Evolutionary conservation across 2,113 vertebrate genomes (phyloP), one percentile per base, ranked within the genome.

Genomic region (Stomatorhinus ivindoensis): DNA sequence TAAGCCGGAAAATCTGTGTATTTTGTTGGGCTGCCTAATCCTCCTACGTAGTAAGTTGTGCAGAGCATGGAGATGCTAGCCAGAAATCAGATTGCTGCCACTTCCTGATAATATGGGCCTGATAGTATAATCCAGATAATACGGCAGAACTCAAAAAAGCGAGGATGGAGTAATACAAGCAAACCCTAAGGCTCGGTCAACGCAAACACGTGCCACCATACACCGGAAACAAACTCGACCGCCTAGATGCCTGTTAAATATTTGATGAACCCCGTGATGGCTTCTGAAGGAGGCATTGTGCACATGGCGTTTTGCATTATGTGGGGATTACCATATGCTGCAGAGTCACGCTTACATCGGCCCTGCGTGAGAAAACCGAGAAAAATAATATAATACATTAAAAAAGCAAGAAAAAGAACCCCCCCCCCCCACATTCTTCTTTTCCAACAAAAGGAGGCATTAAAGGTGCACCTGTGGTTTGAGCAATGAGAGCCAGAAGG

Each of bases 381-480:
- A 92, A 91, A 91, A 93, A 93, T 58, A 91, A 92, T 53, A 89
- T 89, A 92, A 91, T 88, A 27, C 88, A 88, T 76, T 19, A 69
- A 80, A 89, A 87, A 69, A 91, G 85, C 89, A 91, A 88, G 90
- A 91, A 90, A 89, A 76, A 50, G 88, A 90, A 31, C 90, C 90
- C 44, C 44, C 44, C 42, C 42, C 21, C 83, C 89, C 83, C 92
- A 92, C 92, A 90, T 91, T 93, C 92, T 91, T 94, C 91, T 93
- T 92, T 90, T 90, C 91, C 90, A 90, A 92, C 93, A 94, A 94
- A 94, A 86, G 88, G 89, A 90, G 92, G 92, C 93, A 94, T 95
- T 95, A 94, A 95, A 95, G 93, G 92, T 94, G 93, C 94, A 96
- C 95, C 95, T 95, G 95, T 95, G 95, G 94, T 95, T 94, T 94